Percentiles rank a stretch among this genome's conserved stretches.
phyloP scores from a whole-genome alignment of 2,888 invertebrate genomes.

The Euplexia lucipara region DNA sequence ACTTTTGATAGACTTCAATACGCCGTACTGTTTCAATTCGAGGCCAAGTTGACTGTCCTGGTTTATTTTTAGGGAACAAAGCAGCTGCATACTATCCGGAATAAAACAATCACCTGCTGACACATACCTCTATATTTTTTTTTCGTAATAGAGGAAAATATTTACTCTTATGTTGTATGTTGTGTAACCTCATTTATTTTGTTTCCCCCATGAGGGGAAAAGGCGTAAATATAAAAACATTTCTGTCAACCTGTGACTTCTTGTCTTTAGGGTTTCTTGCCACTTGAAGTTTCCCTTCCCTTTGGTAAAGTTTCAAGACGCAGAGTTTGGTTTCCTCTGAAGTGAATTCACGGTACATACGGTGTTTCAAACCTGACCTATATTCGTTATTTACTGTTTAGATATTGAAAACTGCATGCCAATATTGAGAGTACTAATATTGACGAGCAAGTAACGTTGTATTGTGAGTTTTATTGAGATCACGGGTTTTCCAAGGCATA shows the following conservation, averaged over 20 bases:
- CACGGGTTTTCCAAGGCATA: neutral
- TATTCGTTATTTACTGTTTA: slow-evolving; percentile 14
- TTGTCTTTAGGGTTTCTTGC: neutral
- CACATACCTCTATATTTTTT: neutral
- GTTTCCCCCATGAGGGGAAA: neutral
- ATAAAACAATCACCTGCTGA: neutral
- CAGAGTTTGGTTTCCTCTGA: slow-evolving; percentile 3
- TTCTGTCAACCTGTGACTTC: neutral
- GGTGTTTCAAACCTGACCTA: slow-evolving; percentile 1
- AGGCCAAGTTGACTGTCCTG: neutral
- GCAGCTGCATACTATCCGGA: neutral
- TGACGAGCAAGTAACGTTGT: neutral
- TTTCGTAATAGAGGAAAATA: slow-evolving; percentile 23
- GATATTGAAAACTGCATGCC: slow-evolving; percentile 13
- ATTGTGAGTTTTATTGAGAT: neutral
- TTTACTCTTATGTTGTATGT: neutral
- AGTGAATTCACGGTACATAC: neutral
- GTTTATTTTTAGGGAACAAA: neutral
- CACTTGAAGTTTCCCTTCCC: neutral
- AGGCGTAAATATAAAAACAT: slow-evolving; percentile 3
- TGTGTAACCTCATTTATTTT: slow-evolving; percentile 8
- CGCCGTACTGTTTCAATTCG: too few species aligned
- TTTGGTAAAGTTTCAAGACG: slow-evolving; percentile 8
- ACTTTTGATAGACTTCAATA: too few species aligned
- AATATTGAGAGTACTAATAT: neutral